Conservation (phyloP, 2,797 vertebrate genomes). For the Melopsittacus undulatus region DNA sequence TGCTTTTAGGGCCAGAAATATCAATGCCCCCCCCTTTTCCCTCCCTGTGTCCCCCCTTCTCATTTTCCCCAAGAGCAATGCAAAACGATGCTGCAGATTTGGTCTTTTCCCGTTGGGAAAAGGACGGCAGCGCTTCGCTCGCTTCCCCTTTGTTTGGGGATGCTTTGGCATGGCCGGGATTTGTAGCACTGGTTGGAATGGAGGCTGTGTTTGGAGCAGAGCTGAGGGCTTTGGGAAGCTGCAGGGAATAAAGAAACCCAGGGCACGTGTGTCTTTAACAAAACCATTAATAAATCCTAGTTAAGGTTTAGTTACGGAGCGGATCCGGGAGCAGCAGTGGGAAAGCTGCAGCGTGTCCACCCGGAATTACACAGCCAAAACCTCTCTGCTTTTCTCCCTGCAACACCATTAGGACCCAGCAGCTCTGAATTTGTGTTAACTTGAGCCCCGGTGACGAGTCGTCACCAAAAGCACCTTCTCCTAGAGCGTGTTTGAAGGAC, state of each 20-base stretch:
- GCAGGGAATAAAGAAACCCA: not conserved
- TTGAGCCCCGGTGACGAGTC: rapidly evolving
- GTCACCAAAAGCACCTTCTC: rapidly evolving
- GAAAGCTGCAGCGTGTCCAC: rapidly evolving
- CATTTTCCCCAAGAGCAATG: not conserved
- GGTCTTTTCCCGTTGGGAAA: not conserved
- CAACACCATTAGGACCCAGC: not conserved
- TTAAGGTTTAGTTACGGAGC: not conserved
- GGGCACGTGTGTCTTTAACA: not conserved
- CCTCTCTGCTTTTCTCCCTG: not conserved
- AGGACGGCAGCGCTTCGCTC: not conserved
- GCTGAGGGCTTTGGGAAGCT: not conserved
- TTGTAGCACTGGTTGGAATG: not conserved
- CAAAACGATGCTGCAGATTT: not conserved
- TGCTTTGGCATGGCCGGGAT: not conserved
- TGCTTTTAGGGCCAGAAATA: not conserved
- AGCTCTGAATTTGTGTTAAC: not conserved
- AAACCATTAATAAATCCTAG: rapidly evolving
- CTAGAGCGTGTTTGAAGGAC: rapidly evolving
- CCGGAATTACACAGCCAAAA: not conserved
- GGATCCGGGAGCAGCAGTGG: rapidly evolving
- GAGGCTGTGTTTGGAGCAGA: not conserved
- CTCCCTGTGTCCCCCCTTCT: too few species aligned
- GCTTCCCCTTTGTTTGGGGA: not conserved
- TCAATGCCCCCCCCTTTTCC: not conserved